These are phyloP conservation scores for Leptinotarsa texana DNA, from an alignment of 1,140 invertebrate genomes.

Conservation along the genomic window DNA sequence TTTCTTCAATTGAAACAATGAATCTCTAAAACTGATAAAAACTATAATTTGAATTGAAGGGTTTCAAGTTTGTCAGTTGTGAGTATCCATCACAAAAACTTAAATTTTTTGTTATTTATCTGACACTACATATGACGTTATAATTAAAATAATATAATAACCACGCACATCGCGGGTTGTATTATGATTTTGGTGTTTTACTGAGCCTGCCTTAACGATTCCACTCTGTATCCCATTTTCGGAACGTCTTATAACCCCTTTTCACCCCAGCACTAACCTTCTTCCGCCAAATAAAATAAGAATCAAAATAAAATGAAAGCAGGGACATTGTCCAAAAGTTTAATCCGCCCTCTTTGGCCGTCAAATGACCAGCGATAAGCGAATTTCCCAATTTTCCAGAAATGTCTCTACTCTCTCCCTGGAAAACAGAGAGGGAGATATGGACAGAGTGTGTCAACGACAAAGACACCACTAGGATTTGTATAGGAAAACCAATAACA, in stretches of 20 bases:
- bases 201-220: too few relatives aligned
- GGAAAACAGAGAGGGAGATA: not conserved
- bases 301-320: slow-evolving; percentile 43
- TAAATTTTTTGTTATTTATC: too few relatives aligned
- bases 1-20: too few relatives aligned
- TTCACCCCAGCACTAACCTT: slow-evolving; percentile 35
- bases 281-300: slow-evolving; percentile 47
- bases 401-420: not conserved
- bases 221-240: not conserved
- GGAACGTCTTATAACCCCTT: slow-evolving; percentile 27
- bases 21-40: too few relatives aligned
- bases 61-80: too few relatives aligned
- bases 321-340: slow-evolving; percentile 39
- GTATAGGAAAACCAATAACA: not conserved
- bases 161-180: too few relatives aligned
- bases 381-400: slow-evolving; percentile 1
- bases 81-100: too few relatives aligned
- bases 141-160: too few relatives aligned
- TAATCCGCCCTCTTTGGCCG: slow-evolving; percentile 28
- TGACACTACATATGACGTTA: too few relatives aligned
- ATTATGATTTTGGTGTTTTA: too few relatives aligned
- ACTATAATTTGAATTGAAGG: too few relatives aligned
- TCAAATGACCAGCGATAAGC: slow-evolving; percentile 15
- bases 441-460: not conserved
- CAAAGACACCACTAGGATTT: not conserved